Evolutionary conservation across 1,140 invertebrate species (phyloP).

Genomic region (Zophobas atratus): DNA sequence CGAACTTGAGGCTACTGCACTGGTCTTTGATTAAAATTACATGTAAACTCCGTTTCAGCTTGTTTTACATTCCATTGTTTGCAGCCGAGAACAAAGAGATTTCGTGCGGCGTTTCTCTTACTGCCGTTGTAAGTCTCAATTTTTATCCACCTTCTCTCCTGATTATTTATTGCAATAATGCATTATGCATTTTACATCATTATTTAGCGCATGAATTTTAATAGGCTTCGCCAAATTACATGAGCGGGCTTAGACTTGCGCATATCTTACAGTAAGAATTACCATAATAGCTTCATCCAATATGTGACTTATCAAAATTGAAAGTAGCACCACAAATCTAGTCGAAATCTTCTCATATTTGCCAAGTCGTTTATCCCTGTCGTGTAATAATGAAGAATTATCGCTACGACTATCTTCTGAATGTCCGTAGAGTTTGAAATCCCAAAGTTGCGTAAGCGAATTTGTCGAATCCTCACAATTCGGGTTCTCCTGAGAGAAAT

Average conservation of each 20-base stretch:
- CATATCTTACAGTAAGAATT: not conserved
- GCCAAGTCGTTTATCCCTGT: slow-evolving; percentile 21
- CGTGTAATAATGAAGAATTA: slow-evolving; percentile 35
- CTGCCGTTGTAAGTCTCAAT: slow-evolving; percentile 64
- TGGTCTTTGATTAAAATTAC: slow-evolving; percentile 66
- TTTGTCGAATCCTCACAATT: slow-evolving; percentile 31
- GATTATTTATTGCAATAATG: slow-evolving; percentile 63
- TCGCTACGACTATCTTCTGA: not conserved
- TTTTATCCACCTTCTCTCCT: slow-evolving; percentile 61
- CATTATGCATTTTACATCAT: slow-evolving; percentile 61
- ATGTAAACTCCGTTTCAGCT: slow-evolving; percentile 66
- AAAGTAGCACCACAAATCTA: not conserved
- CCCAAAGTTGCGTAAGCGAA: slow-evolving; percentile 32
- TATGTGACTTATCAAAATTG: not conserved
- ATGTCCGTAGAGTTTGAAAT: slow-evolving; percentile 6
- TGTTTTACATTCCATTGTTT: slow-evolving; percentile 69
- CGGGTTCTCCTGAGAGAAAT: slow-evolving; percentile 20
- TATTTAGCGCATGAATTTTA: slow-evolving; percentile 41
- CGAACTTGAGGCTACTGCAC: slow-evolving; percentile 63
- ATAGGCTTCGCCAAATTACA: slow-evolving; percentile 20
- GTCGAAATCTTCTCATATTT: slow-evolving; percentile 13
- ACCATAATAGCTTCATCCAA: not conserved
- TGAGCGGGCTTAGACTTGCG: not conserved
- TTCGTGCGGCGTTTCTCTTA: slow-evolving; percentile 65
- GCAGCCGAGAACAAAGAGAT: slow-evolving; percentile 65